Conservation (phyloP, 1,140 invertebrate species). For the Drosophila pallidifrons region DNA sequence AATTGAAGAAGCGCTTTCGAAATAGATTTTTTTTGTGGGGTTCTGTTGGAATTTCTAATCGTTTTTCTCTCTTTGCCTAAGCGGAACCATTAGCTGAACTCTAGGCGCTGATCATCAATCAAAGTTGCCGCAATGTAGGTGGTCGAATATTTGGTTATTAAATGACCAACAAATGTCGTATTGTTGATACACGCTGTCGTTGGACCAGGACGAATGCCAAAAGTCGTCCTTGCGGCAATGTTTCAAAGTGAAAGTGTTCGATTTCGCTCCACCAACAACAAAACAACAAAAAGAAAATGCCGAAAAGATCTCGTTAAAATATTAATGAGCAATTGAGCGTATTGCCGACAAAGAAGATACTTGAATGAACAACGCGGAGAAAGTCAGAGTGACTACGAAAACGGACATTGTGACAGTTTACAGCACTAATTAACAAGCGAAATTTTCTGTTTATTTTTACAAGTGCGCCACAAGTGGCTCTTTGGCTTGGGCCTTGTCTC, state of each 20-base stretch:
- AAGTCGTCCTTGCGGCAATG: slow-evolving; percentile 60
- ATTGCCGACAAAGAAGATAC: slow-evolving; percentile 63
- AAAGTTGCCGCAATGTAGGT: slow-evolving; percentile 41
- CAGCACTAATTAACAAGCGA: slow-evolving; percentile 76
- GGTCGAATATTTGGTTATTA: slow-evolving; percentile 27
- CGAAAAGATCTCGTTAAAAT: slow-evolving; percentile 64
- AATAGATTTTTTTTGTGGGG: not conserved
- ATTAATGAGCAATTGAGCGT: slow-evolving; percentile 56
- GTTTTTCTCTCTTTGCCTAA: not conserved
- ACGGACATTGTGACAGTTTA: slow-evolving; percentile 60
- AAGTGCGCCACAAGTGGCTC: slow-evolving; percentile 62
- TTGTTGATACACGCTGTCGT: slow-evolving; percentile 29
- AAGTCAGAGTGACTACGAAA: slow-evolving; percentile 49
- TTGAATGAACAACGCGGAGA: slow-evolving; percentile 72
- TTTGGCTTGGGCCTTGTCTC: slow-evolving; percentile 5
- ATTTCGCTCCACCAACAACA: slow-evolving; percentile 45
- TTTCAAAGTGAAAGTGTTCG: slow-evolving; percentile 75
- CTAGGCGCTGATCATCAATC: slow-evolving; percentile 54
- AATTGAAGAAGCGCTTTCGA: not conserved
- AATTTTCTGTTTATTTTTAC: slow-evolving; percentile 72
- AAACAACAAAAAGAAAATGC: not conserved
- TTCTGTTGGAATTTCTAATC: slow-evolving; percentile 8
- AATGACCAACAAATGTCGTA: slow-evolving; percentile 29
- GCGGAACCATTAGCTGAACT: slow-evolving; percentile 28
- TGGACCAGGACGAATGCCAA: slow-evolving; percentile 34